Evolutionary conservation across 1,140 invertebrate genomes (phyloP).

Genomic region (Trigoniulus corallinus): DNA sequence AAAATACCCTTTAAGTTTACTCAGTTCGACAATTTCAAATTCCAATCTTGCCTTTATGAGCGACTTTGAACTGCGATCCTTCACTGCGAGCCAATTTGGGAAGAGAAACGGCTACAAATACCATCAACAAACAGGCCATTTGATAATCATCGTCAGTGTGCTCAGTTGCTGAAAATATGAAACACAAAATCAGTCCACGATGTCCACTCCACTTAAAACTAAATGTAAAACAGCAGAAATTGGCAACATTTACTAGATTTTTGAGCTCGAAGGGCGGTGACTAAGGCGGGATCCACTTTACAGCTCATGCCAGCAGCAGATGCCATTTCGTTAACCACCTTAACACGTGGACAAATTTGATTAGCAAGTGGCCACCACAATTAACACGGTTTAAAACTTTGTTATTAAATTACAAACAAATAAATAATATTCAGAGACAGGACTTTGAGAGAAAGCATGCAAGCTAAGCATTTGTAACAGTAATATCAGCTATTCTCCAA

Average conservation of each 20-base stretch:
- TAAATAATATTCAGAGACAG: not conserved
- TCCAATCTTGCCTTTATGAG: conserved; percentile 78
- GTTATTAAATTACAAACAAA: not conserved
- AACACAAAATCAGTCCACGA: too few relatives aligned
- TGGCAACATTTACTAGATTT: conserved; percentile 44
- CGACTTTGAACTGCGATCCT: conserved; percentile 69
- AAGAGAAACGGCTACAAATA: conserved; percentile 95
- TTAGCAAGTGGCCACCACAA: not conserved
- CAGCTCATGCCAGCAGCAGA: conserved; percentile 82
- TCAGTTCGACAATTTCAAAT: not conserved
- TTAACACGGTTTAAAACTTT: not conserved
- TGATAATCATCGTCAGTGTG: conserved; percentile 83
- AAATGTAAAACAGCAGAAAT: not conserved
- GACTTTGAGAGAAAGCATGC: not conserved
- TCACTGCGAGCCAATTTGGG: conserved; percentile 88
- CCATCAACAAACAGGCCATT: conserved; percentile 89
- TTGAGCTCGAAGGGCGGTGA: conserved; percentile 62
- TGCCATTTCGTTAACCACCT: conserved; percentile 90
- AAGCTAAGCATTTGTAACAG: not conserved
- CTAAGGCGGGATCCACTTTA: conserved; percentile 87
- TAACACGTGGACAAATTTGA: not conserved
- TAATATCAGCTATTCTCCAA: not conserved
- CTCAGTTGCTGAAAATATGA: conserved; percentile 22
- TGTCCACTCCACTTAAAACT: conserved; percentile 2
- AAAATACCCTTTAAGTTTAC: not conserved